Evolutionary conservation across 2,113 vertebrate genomes (phyloP), one percentile per base, ranked within the genome.

Genomic region (Chionis minor): DNA sequence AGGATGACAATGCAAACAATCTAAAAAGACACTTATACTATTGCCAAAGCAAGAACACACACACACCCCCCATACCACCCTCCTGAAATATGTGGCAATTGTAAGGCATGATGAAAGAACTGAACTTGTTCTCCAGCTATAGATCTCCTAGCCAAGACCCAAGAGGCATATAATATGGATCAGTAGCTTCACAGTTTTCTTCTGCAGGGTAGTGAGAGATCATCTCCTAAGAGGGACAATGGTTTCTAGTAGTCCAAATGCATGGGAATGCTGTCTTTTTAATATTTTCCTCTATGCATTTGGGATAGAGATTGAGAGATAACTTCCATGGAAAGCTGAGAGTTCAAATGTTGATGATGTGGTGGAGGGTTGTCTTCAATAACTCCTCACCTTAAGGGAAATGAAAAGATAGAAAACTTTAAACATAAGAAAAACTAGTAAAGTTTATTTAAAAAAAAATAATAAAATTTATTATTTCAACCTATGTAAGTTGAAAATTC

Each of bases 11-110:
- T 19, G 10, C 3, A 74, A 74, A 27, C 5, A n/a, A n/a, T n/a
- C 3, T 3, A 81, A 85, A 38, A 19, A 8, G 4, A 47, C 4
- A 3, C 8, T 62, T 38, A 66, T 2, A 4, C 14, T 54, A 18
- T 15, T 80, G 62, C 35, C 23, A 71, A 66, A 74, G 14, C 17
- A 47, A 12, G 12, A 16, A 9, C 16, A 45, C 15, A 9, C 9
- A 51, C 24, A 9, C 9, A 35, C 8, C n/a, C 2, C 2, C 1
- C 3, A 4, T 1, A 0, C 14, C 14, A 24, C 4, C 5, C 2
- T 2, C 8, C 15, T 5, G 3, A 65, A 45, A 61, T 52, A 42
- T 2, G 0, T 38, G 1, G 10, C 16, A 91, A 3, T 16, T 74
- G 3, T 56, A 79, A 73, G 28, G 10, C 52, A 5, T 14, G 20